These are phyloP conservation scores for Scartelaos histophorus DNA, from an alignment of 2,113 vertebrate species.

Conservation along the genomic window DNA sequence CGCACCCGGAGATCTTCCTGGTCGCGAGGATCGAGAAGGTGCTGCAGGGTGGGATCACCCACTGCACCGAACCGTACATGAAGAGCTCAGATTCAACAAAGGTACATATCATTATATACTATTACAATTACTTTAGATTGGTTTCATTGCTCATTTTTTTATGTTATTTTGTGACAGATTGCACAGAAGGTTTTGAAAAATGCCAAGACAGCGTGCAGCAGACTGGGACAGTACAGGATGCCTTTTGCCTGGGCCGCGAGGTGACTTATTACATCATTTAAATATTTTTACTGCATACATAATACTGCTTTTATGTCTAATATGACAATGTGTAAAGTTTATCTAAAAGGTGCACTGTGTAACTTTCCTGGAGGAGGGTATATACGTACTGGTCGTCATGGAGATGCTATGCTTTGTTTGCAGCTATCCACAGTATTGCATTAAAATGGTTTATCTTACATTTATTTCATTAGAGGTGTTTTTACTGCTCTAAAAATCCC, in stretches of 20 bases:
- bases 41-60: conserved; percentile 92
- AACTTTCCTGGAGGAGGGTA: too few species aligned
- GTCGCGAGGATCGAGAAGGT: conserved; percentile 96
- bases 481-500: too few species aligned
- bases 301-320: not conserved
- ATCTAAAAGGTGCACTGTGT: too few species aligned
- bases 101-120: conserved; percentile 66
- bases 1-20: conserved; percentile 95
- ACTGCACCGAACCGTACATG: conserved; percentile 98
- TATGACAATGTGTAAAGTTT: not conserved
- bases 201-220: conserved; percentile 91
- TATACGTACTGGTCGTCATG: too few species aligned
- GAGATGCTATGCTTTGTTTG: too few species aligned
- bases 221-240: conserved; percentile 94
- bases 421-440: too few species aligned
- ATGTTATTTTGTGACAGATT: conserved; percentile 71
- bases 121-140: not conserved
- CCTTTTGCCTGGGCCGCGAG: conserved; percentile 97
- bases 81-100: conserved; percentile 95
- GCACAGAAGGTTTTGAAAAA: conserved; percentile 97
- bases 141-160: too few species aligned
- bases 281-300: not conserved
- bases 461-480: too few species aligned
- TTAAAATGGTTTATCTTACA: too few species aligned
- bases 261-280: conserved; percentile 59